Base-by-base conservation (phyloP, 2,113 vertebrate genomes). In the Desmodus rotundus region DNA sequence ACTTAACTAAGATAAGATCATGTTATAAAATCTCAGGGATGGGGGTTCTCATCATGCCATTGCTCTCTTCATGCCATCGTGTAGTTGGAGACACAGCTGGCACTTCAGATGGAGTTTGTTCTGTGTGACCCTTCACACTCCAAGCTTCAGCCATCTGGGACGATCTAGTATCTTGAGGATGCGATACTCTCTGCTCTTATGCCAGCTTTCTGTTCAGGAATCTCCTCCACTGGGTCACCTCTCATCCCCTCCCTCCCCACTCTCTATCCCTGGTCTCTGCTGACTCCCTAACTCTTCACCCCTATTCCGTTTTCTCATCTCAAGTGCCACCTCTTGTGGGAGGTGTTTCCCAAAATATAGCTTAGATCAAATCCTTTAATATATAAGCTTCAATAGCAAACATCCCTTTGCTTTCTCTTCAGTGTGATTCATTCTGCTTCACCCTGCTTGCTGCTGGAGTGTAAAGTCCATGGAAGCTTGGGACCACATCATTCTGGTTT, bases 1-100 rank as follows among this genome's bases (percentile, higher is more conserved):
- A 54, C 11, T 97, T 96, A 85, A 85, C n/a, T 96, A 45, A 94
- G n/a, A 26, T 76, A 77, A 86, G 68, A 56, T 41, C 38, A 28
- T 50, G 16, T 77, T 82, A 83, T 68, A 78, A 45, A 78, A 83
- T 87, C 16, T 78, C 38, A 28, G n/a, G 10, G 0, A 14, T 58
- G 43, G 26, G 17, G 56, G 5, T 15, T 97, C 61, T 93, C 28
- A 38, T 77, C 24, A 19, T 61, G 4, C 22, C 26, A 31, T 33
- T 85, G 17, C 26, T 93, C 11, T 54, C 50, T 85, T 43, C 33
- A 61, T 19, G 6, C 12, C 1, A 13, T 14, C 7, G 12, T 43
- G 22, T 56, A 33, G 14, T 47, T 81, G 47, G 20, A 93, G 28
- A 22, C 14, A 52, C 7, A 88, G 10, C 33, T 67, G 58, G 50